These are phyloP conservation scores for Sphaeridia pumilis DNA, from an alignment of 2,888 invertebrate species.

Conservation along the genomic window DNA sequence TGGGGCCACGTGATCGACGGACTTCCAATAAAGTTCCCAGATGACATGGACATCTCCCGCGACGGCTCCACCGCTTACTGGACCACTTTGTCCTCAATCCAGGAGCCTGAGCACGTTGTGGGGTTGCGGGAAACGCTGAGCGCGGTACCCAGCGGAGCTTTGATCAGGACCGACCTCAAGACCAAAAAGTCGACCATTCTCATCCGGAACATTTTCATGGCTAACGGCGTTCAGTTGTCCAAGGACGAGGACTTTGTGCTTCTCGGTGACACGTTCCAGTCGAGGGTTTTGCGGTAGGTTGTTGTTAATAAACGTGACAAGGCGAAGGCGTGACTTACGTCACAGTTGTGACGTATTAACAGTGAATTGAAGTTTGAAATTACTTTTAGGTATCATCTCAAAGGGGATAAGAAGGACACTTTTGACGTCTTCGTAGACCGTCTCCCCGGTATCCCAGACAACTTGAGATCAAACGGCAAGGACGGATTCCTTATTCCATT, in stretches of 20 bases:
- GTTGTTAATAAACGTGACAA: too few species aligned
- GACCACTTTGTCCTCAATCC: constrained; percentile 70
- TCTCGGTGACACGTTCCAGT: constrained; percentile 57
- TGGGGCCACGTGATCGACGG: constrained; percentile 54
- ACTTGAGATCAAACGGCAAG: constrained; percentile 38
- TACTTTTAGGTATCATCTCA: constrained; percentile 35
- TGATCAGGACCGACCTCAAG: constrained; percentile 66
- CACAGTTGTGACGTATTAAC: not conserved
- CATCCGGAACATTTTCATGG: constrained; percentile 62
- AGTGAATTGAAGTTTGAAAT: not conserved
- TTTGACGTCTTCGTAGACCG: constrained; percentile 41
- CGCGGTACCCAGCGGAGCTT: constrained; percentile 44
- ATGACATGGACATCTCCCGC: constrained; percentile 59
- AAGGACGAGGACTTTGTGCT: constrained; percentile 69
- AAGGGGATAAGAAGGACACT: constrained; percentile 39
- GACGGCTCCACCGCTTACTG: constrained; percentile 79
- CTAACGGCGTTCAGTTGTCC: constrained; percentile 77
- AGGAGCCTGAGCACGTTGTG: constrained; percentile 50
- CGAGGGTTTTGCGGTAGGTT: constrained; percentile 51
- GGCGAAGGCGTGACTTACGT: too few species aligned
- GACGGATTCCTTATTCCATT: not conserved
- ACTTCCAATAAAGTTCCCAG: constrained; percentile 52
- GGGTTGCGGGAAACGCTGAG: constrained; percentile 35
- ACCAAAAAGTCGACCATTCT: constrained; percentile 66
- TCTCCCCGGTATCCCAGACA: constrained; percentile 45